Evolutionary conservation across 2,888 invertebrate species (phyloP).

Genomic region (Acutogordius australiensis): DNA sequence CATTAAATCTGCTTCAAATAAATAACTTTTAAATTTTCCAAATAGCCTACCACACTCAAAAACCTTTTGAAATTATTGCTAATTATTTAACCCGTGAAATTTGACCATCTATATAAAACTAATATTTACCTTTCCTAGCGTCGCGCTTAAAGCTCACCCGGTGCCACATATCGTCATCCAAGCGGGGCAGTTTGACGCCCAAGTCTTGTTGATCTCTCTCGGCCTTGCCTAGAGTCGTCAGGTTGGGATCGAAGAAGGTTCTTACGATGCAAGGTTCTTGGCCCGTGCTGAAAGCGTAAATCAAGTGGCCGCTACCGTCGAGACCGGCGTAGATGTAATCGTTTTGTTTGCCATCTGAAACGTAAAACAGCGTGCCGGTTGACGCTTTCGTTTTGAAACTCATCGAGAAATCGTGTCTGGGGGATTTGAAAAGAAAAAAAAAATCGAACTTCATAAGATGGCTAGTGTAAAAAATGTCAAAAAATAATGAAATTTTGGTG

Average conservation of each 20-base stretch:
- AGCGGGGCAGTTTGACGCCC: not conserved
- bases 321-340: constrained; percentile 44
- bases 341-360: constrained; percentile 31
- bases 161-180: constrained; percentile 47
- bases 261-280: constrained; percentile 26
- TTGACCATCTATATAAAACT: too few relatives aligned
- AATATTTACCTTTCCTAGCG: constrained; percentile 32
- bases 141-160: constrained; percentile 35
- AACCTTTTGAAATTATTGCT: too few relatives aligned
- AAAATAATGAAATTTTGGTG: too few relatives aligned
- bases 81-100: too few relatives aligned
- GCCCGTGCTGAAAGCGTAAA: constrained; percentile 43
- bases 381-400: constrained; percentile 44
- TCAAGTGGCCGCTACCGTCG: constrained; percentile 41
- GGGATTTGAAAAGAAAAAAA: not conserved
- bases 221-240: not conserved
- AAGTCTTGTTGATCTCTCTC: not conserved
- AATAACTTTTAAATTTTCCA: too few relatives aligned
- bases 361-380: constrained; percentile 54
- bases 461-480: too few relatives aligned
- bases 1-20: too few relatives aligned
- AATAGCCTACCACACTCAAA: too few relatives aligned
- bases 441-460: too few relatives aligned
- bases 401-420: constrained; percentile 42
- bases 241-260: not conserved